phyloP scores from a whole-genome alignment of 2,888 invertebrate species.

The Apotomis capreana region DNA sequence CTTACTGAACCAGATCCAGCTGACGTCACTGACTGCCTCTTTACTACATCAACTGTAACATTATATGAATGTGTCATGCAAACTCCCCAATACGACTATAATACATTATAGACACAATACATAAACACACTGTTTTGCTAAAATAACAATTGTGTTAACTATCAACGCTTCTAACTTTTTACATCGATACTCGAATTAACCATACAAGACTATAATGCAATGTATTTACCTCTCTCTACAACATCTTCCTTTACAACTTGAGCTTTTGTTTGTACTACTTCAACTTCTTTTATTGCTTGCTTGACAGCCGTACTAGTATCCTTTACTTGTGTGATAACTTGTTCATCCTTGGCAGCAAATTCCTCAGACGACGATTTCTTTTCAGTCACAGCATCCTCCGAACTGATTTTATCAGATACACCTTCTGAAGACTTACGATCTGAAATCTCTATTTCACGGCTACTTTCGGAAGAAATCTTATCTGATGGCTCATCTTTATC shows the following conservation, averaged over 20 bases:
- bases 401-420: conserved; percentile 79
- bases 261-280: conserved; percentile 55
- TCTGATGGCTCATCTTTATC: conserved; percentile 78
- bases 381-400: conserved; percentile 80
- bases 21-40: conserved; percentile 78
- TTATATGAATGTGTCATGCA: not conserved
- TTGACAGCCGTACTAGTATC: conserved; percentile 46
- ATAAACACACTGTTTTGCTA: too few species aligned
- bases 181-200: too few species aligned
- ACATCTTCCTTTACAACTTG: conserved; percentile 58
- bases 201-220: too few species aligned
- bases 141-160: too few species aligned
- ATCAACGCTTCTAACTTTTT: too few species aligned
- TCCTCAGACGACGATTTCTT: conserved; percentile 81
- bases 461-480: conserved; percentile 81
- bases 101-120: too few species aligned
- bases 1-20: conserved; percentile 74
- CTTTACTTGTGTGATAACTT: conserved; percentile 49
- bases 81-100: too few species aligned
- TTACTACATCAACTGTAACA: conserved; percentile 61
- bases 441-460: conserved; percentile 79
- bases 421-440: conserved; percentile 80
- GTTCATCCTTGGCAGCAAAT: conserved; percentile 61
- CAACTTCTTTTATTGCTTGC: conserved; percentile 51
- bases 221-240: conserved; percentile 59